These are phyloP conservation scores for Equus przewalskii DNA, from an alignment of 2,113 vertebrate genomes.

Conservation along the genomic window DNA sequence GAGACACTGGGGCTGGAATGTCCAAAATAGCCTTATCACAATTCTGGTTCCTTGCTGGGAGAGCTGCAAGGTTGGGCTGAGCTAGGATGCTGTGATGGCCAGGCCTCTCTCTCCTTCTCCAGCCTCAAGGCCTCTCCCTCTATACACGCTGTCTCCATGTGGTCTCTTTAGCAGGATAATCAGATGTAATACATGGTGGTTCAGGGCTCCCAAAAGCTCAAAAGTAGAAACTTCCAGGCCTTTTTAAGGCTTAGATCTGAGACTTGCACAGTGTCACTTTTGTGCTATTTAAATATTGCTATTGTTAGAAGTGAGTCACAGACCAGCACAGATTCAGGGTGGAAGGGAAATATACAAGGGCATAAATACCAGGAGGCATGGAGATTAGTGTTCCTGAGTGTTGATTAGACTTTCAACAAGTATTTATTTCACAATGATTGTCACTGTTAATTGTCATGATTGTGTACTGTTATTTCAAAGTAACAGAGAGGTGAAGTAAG, in stretches of 20 bases:
- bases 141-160: background rate
- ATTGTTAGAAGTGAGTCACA: background rate
- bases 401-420: conserved; percentile 1
- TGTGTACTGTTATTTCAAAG: background rate
- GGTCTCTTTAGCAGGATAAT: background rate
- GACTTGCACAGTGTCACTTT: background rate
- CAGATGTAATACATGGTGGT: background rate
- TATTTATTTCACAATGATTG: background rate
- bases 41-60: accelerated
- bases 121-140: background rate
- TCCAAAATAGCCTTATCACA: background rate
- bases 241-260: background rate
- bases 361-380: background rate
- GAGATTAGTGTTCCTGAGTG: background rate
- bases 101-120: background rate
- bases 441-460: background rate
- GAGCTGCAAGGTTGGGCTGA: background rate
- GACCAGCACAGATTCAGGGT: background rate
- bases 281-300: background rate
- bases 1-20: background rate
- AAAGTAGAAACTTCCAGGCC: background rate
- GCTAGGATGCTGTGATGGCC: background rate
- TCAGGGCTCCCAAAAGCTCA: background rate
- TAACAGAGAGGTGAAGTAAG: background rate
- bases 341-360: background rate